Percentiles rank a stretch among this genome's conserved stretches.
Evolutionary conservation across 2,888 invertebrate genomes (phyloP).

Genomic region (Zhengitettix transpicula): DNA sequence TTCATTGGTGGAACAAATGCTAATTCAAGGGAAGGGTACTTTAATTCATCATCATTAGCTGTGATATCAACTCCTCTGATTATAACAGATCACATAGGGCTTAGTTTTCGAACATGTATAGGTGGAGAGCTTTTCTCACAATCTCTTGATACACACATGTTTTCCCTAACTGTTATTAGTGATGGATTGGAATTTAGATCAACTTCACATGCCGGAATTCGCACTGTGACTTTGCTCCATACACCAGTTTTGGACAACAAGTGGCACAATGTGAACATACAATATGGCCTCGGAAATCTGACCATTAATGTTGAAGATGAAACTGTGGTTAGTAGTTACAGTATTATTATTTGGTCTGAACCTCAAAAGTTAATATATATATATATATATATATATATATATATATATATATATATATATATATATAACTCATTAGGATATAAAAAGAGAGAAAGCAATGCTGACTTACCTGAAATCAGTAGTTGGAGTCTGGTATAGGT

Average conservation of each 20-base stretch:
- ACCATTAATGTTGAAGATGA: constrained; percentile 34
- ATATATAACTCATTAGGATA: too few species aligned
- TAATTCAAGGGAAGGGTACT: constrained; percentile 52
- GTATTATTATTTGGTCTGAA: too few species aligned
- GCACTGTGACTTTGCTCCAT: constrained; percentile 43
- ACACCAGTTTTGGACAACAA: constrained; percentile 59
- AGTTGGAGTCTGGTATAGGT: too few species aligned
- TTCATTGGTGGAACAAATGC: neutral
- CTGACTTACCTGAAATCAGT: too few species aligned
- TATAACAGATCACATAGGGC: constrained; percentile 61
- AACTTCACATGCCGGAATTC: constrained; percentile 15
- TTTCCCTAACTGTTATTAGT: constrained; percentile 18
- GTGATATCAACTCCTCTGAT: constrained; percentile 55
- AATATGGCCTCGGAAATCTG: constrained; percentile 41
- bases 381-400: too few species aligned
- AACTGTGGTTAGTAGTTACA: constrained; percentile 32
- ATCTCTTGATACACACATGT: neutral
- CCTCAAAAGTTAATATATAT: too few species aligned
- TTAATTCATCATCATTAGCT: constrained; percentile 65
- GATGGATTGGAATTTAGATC: constrained; percentile 31
- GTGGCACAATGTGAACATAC: constrained; percentile 61
- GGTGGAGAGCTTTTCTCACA: constrained; percentile 32
- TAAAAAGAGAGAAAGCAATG: too few species aligned
- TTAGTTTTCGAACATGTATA: constrained; percentile 67
- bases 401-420: too few species aligned